Percentiles rank a stretch among this genome's conserved stretches.
phyloP scores from a whole-genome alignment of 2,113 vertebrate species.

The Cepphus grylle region DNA sequence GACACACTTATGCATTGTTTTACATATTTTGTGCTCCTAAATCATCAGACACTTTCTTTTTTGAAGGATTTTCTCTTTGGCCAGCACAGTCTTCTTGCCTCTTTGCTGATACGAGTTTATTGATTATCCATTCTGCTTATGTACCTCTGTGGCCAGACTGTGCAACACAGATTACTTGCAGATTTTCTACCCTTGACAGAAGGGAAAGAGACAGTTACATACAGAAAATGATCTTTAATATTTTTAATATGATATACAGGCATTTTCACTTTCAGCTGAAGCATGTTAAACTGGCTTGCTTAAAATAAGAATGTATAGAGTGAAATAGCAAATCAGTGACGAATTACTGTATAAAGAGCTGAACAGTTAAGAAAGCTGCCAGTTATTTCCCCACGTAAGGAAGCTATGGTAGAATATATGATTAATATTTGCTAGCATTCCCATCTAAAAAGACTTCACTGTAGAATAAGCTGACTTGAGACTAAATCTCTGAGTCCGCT shows the following conservation, averaged over 20 bases:
- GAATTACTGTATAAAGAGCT: background rate
- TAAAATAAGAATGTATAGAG: background rate
- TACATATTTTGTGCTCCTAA: background rate
- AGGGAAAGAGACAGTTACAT: background rate
- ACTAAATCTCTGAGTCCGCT: background rate
- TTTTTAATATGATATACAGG: background rate
- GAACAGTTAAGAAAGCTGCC: background rate
- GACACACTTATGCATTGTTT: background rate
- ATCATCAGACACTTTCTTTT: background rate
- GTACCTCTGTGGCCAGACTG: background rate
- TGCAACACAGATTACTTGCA: background rate
- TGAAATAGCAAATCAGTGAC: background rate
- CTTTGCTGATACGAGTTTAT: background rate
- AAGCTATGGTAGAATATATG: background rate
- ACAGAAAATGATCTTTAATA: background rate
- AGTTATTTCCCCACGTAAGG: background rate
- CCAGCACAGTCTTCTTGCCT: background rate
- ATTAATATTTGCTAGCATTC: background rate
- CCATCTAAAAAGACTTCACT: background rate
- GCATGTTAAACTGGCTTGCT: background rate
- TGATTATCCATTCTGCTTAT: background rate
- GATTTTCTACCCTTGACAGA: background rate
- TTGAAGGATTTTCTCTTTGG: background rate
- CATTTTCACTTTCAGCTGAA: background rate
- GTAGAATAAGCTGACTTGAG: background rate